Percentiles rank a stretch among this genome's conserved stretches.
Conservation (phyloP, 2,888 invertebrate species). For the Caenorhabditis doughertyi region DNA sequence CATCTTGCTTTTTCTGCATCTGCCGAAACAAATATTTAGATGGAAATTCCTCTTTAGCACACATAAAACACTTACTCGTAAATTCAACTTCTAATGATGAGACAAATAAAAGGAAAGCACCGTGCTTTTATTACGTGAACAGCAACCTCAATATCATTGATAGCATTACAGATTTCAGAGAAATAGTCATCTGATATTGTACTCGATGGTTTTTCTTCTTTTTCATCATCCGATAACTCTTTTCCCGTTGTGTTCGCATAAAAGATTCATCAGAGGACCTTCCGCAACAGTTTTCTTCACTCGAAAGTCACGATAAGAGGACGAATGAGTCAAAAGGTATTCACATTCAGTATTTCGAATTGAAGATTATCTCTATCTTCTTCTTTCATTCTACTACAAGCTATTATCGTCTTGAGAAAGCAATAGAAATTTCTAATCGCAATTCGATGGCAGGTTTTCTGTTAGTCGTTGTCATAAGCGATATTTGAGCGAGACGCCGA, state of each 20-base stretch:
- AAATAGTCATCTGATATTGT: conserved; percentile 91
- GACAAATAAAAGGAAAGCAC: conserved; percentile 97
- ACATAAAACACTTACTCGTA: conserved; percentile 88
- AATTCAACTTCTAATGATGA: conserved; percentile 98
- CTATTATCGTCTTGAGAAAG: no score
- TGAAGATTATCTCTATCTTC: not conserved
- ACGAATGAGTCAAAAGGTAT: conserved; percentile 27
- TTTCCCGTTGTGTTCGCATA: conserved; percentile 45
- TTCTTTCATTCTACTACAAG: no score
- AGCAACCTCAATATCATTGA: conserved; percentile 90
- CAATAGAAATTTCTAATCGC: conserved; percentile 15
- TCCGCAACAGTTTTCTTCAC: conserved; percentile 68
- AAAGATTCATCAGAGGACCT: conserved; percentile 40
- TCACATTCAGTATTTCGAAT: conserved; percentile 22
- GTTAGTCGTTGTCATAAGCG: conserved; percentile 14
- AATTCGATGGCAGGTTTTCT: conserved; percentile 40
- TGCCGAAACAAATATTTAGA: no score
- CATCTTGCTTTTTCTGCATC: no score
- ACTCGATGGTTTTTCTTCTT: not conserved
- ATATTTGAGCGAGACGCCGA: conserved; percentile 21
- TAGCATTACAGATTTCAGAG: conserved; percentile 93
- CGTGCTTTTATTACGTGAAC: conserved; percentile 85
- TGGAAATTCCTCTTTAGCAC: no score
- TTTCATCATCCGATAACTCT: not conserved
- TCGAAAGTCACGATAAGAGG: conserved; percentile 68